Evolutionary conservation across 2,797 vertebrate species (phyloP).

Genomic region (Gadopsis bispinosus): DNA sequence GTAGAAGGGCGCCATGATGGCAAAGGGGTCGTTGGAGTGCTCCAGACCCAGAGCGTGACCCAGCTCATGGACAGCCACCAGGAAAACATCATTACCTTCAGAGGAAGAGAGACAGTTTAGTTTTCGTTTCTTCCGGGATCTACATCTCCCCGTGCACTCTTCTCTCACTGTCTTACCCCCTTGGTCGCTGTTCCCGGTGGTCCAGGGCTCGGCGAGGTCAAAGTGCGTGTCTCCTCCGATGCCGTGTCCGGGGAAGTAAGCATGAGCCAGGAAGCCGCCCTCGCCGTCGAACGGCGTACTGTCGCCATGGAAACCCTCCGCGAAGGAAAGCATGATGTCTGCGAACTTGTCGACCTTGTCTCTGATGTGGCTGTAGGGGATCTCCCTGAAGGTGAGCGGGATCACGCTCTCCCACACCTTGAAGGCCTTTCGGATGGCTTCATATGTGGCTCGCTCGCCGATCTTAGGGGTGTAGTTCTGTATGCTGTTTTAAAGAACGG

Average conservation of each 20-base stretch:
- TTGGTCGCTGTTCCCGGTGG: constrained; percentile 87
- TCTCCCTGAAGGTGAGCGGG: constrained; percentile 90
- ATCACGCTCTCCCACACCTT: constrained; percentile 88
- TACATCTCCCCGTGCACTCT: rapidly evolving
- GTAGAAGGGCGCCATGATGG: constrained; percentile 96
- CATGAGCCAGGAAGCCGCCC: constrained; percentile 94
- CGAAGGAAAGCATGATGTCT: constrained; percentile 95
- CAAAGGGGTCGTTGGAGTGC: constrained; percentile 90
- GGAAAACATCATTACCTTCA: constrained; percentile 92
- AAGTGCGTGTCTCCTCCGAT: constrained; percentile 97
- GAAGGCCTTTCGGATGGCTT: constrained; percentile 92
- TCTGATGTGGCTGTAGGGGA: constrained; percentile 88
- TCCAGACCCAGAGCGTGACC: constrained; percentile 94
- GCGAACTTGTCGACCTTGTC: constrained; percentile 88
- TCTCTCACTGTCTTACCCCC: constrained; percentile 81
- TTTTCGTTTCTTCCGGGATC: not conserved
- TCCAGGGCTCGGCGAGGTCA: constrained; percentile 93
- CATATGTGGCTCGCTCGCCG: constrained; percentile 86
- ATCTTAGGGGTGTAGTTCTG: constrained; percentile 94
- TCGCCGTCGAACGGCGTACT: constrained; percentile 94
- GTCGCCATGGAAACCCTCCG: constrained; percentile 94
- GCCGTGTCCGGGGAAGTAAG: constrained; percentile 92
- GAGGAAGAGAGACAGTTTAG: not conserved
- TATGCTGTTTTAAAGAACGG: constrained; percentile 83
- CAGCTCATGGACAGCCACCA: constrained; percentile 93